Evolutionary conservation across 2,113 vertebrate genomes (phyloP), one percentile per base, ranked within the genome.

Genomic region (Scopus umbretta): DNA sequence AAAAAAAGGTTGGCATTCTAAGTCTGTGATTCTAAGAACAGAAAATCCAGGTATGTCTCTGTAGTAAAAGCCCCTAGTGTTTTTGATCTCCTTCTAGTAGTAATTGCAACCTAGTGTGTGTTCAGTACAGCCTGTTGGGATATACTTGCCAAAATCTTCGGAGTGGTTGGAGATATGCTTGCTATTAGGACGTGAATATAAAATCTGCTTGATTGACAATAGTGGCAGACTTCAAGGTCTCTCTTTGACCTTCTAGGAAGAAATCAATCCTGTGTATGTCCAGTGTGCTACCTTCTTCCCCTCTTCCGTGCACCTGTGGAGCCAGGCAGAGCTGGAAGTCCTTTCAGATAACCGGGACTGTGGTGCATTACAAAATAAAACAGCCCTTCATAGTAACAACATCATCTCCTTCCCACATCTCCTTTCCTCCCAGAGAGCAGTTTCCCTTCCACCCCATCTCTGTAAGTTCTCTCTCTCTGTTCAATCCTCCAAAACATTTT

Each of bases 401-500:
- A 89, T 81, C 23, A 52, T 86, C 32, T 91, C 34, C 62, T 95
- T 89, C 67, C 25, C 84, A 66, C 90, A 82, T 95, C 75, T 93
- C 79, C 94, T 62, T 80, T 97, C 83, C 74, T 89, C 93, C 81
- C 27, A 53, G 86, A 86, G 63, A 96, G 86, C 82, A 71, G 83
- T 75, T 96, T 6, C 20, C 86, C 88, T 97, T 82, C 93, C 78
- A 95, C 74, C 93, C 62, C 30, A 88, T 90, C 75, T 97, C 72
- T 90, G 8, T 96, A 95, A 97, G 95, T 94, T 98, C 87, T 68
- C 91, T 50, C 95, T 89, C 83, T 75, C 87, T 87, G 67, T 94
- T 97, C 89, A 96, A 75, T 91, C 80, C 94, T 97, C 88, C 90
- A 97, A 96, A 98, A 96, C 93, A 84, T 98, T 98, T 97, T 96